Percentiles rank a stretch among this genome's conserved stretches.
Evolutionary conservation across 2,888 invertebrate genomes (phyloP).

Genomic region (Drosophila atripex): DNA sequence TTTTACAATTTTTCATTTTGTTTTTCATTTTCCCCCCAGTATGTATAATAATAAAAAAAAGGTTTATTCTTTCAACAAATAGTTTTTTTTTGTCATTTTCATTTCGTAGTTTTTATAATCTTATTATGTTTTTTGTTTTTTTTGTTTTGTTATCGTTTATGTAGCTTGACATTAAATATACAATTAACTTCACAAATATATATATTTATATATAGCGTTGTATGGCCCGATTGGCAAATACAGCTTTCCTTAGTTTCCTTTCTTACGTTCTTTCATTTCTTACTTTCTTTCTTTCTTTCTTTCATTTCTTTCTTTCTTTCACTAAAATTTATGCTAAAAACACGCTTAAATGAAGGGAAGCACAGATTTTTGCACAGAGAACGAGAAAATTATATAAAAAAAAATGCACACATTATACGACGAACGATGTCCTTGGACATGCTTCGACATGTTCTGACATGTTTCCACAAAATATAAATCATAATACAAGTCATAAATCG

Average conservation of each 20-base stretch:
- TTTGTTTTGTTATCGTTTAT: constrained; percentile 41
- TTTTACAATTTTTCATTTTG: constrained; percentile 35
- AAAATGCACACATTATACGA: constrained; percentile 42
- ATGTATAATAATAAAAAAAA: constrained; percentile 76
- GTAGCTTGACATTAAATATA: constrained; percentile 78
- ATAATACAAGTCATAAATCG: constrained; percentile 42
- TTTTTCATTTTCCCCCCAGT: constrained; percentile 56
- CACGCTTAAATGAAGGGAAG: constrained; percentile 82
- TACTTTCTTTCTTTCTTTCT: constrained; percentile 33
- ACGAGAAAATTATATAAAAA: constrained; percentile 42
- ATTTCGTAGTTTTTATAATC: constrained; percentile 41
- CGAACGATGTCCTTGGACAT: not conserved
- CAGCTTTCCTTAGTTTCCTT: constrained; percentile 45
- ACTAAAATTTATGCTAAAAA: constrained; percentile 81
- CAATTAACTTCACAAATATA: constrained; percentile 51
- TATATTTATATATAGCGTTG: constrained; percentile 40
- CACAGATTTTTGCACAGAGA: constrained; percentile 78
- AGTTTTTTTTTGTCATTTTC: constrained; percentile 48
- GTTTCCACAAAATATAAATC: constrained; percentile 24
- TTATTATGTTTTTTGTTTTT: constrained; percentile 31
- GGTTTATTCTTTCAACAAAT: constrained; percentile 73
- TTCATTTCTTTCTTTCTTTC: constrained; percentile 45
- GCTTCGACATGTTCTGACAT: too few relatives aligned
- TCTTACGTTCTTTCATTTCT: constrained; percentile 1
- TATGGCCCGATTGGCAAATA: constrained; percentile 58